Evolutionary conservation across 2,888 invertebrate species (phyloP).

Genomic region (Craniophora ligustri): DNA sequence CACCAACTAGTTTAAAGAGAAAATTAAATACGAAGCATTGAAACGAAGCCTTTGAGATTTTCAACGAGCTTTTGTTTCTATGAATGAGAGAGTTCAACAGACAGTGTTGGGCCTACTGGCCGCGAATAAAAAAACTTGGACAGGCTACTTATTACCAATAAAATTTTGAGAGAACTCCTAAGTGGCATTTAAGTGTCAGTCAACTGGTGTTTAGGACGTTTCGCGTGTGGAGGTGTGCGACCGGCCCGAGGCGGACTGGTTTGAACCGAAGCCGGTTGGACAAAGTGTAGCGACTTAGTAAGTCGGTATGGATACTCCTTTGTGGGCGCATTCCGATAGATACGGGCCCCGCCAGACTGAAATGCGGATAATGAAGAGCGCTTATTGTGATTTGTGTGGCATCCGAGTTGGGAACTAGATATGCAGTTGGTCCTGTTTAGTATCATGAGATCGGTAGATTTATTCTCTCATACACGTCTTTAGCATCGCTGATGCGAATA

Average conservation of each 20-base stretch:
- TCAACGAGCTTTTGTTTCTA: slow-evolving; percentile 47
- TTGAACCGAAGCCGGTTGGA: slow-evolving; percentile 81
- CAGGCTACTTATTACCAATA: slow-evolving; percentile 83
- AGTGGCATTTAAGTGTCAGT: slow-evolving; percentile 87
- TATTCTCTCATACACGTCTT: slow-evolving; percentile 59
- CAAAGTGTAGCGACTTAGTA: slow-evolving; percentile 83
- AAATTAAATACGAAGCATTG: slow-evolving; percentile 43
- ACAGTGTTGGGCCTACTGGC: slow-evolving; percentile 59
- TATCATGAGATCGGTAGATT: slow-evolving; percentile 57
- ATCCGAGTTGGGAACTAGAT: slow-evolving; percentile 72
- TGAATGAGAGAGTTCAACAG: slow-evolving; percentile 64
- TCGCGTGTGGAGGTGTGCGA: slow-evolving; percentile 55
- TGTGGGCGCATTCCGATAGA: slow-evolving; percentile 87
- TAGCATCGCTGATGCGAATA: slow-evolving; percentile 62
- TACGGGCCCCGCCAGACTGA: slow-evolving; percentile 76
- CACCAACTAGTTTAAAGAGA: slow-evolving; percentile 42
- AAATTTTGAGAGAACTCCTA: slow-evolving; percentile 83
- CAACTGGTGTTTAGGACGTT: slow-evolving; percentile 82
- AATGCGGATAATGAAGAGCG: slow-evolving; percentile 86
- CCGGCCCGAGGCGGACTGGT: slow-evolving; percentile 71
- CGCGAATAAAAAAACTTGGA: slow-evolving; percentile 70
- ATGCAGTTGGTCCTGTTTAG: slow-evolving; percentile 49
- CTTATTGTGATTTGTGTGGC: slow-evolving; percentile 85
- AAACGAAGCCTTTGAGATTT: slow-evolving; percentile 36
- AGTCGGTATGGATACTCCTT: slow-evolving; percentile 80